Conservation (phyloP, 2,888 invertebrate genomes). For the Drosophila formosana region DNA sequence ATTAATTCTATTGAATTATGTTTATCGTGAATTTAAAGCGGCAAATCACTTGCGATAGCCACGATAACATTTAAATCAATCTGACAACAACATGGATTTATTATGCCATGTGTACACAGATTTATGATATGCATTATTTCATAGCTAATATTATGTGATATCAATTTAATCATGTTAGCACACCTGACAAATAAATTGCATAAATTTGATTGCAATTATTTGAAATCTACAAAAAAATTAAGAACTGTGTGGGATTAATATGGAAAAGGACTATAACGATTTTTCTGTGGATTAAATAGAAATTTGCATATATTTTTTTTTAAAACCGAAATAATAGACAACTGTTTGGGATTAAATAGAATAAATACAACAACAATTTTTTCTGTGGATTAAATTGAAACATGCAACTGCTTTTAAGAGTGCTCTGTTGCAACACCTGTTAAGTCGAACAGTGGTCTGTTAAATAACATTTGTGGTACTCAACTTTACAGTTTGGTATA, state of each 20-base stretch:
- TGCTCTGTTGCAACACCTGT: too few relatives aligned
- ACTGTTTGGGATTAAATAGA: too few relatives aligned
- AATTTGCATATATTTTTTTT: background rate
- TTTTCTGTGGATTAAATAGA: background rate
- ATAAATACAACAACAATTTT: too few relatives aligned
- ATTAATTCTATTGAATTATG: conserved; percentile 50
- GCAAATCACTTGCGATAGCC: conserved; percentile 4
- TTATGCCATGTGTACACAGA: background rate
- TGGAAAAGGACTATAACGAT: background rate
- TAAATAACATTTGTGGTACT: too few relatives aligned
- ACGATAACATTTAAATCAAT: background rate
- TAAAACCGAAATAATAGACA: too few relatives aligned
- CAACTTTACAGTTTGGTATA: too few relatives aligned
- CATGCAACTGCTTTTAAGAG: background rate
- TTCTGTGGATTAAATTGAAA: background rate
- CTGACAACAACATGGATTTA: background rate
- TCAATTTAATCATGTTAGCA: background rate
- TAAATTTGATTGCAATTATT: background rate
- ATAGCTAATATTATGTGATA: background rate
- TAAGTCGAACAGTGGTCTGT: too few relatives aligned
- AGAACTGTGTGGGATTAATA: background rate
- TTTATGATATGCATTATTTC: background rate
- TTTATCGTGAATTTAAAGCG: conserved; percentile 15
- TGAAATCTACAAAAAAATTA: background rate
- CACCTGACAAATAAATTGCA: background rate